phyloP scores from a whole-genome alignment of 2,888 invertebrate genomes.

The Trichopria drosophilae region DNA sequence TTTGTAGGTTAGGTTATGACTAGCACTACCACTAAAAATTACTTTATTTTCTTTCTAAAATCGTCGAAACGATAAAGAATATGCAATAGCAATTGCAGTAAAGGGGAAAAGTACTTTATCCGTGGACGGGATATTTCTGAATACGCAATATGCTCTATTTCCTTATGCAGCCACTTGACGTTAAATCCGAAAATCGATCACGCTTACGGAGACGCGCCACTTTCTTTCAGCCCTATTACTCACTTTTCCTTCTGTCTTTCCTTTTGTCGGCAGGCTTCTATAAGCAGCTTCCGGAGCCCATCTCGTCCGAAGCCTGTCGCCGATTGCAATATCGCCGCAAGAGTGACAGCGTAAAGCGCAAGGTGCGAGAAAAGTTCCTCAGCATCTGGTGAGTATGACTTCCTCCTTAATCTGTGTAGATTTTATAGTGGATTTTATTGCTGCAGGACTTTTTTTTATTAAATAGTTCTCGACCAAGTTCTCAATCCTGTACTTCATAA shows the following conservation, averaged over 20 bases:
- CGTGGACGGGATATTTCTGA: too few species aligned
- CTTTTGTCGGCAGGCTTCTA: slow-evolving; percentile 63
- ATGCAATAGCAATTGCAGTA: too few species aligned
- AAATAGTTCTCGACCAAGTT: too few species aligned
- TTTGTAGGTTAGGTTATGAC: too few species aligned
- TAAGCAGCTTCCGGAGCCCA: slow-evolving; percentile 66
- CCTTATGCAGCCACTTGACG: too few species aligned
- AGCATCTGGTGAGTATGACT: slow-evolving; percentile 63
- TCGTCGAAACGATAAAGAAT: too few species aligned
- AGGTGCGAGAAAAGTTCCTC: slow-evolving; percentile 65
- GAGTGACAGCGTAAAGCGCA: slow-evolving; percentile 64
- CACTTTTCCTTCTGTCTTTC: slow-evolving; percentile 8
- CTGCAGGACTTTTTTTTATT: slow-evolving; percentile 5
- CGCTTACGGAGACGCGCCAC: slow-evolving; percentile 14
- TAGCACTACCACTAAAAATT: too few species aligned
- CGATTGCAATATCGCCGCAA: slow-evolving; percentile 65
- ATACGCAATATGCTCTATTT: too few species aligned
- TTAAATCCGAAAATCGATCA: slow-evolving; percentile 24
- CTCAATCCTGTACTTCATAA: too few species aligned
- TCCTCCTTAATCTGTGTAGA: slow-evolving; percentile 1
- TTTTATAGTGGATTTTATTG: neutral
- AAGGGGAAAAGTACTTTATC: too few species aligned
- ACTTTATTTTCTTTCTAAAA: too few species aligned
- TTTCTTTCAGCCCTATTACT: slow-evolving; percentile 5
- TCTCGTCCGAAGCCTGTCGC: slow-evolving; percentile 63